phyloP scores from a whole-genome alignment of 2,113 vertebrate genomes.

The Erythrolamprus reginae region DNA sequence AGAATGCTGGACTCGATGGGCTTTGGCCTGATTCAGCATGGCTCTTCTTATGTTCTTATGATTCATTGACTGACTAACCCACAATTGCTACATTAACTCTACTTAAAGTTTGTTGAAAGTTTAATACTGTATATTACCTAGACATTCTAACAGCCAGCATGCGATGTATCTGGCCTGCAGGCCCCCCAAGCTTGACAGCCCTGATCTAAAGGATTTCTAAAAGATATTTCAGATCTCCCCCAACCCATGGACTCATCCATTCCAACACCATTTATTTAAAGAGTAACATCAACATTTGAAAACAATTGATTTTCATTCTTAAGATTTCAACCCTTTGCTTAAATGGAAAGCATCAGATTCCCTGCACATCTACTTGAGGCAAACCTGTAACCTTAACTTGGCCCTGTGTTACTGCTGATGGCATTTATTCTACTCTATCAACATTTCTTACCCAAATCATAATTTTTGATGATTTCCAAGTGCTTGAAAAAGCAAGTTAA shows the following conservation, averaged over 20 bases:
- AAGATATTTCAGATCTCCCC: neutral
- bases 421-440: slow-evolving; percentile 3
- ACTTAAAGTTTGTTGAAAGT: too few species aligned
- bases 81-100: too few species aligned
- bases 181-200: too few species aligned
- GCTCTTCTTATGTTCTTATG: too few species aligned
- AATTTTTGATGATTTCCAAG: slow-evolving; percentile 11
- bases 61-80: too few species aligned
- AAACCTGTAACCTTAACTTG: neutral
- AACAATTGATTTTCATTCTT: neutral
- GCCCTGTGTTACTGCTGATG: neutral
- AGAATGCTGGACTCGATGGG: too few species aligned
- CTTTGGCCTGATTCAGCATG: too few species aligned
- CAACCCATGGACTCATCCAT: neutral
- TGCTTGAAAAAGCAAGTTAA: slow-evolving; percentile 11
- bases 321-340: neutral
- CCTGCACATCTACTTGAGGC: neutral
- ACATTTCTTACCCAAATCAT: neutral
- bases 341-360: neutral
- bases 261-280: neutral
- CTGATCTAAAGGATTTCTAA: neutral
- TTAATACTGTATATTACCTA: too few species aligned
- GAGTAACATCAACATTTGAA: neutral
- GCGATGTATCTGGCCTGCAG: too few species aligned
- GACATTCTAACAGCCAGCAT: too few species aligned